Evolutionary conservation across 1,140 invertebrate genomes (phyloP), one percentile per base, ranked within the genome.

Genomic region (Temnothorax longispinosus): DNA sequence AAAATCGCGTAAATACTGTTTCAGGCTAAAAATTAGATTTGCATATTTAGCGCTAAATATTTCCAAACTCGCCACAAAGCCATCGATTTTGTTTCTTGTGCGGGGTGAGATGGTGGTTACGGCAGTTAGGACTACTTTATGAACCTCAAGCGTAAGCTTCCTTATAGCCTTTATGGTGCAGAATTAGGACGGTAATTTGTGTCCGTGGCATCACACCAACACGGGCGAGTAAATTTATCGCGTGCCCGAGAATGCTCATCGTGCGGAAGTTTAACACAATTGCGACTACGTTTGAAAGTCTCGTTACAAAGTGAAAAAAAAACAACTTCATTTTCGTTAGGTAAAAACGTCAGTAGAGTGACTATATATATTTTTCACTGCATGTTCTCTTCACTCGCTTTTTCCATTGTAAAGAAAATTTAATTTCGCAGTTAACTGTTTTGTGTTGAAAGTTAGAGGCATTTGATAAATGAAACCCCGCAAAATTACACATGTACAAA

Each of bases 171-270:
- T 84, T 50, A 84, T 27, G 21, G 69, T 32, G 13, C 27, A 71
- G 67, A 74, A 74, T 82, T 82, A 72, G 67, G 52, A 10, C 18
- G 80, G 38, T 84, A 75, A 84, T 84, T 84, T 84, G 69, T 84
- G 80, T 75, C 69, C 13, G 27, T 75, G 44, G 32, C 58, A 47
- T 82, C 67, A 27, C 21, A 54, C 54, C 35, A 11, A 56, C 38
- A 64, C 1, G 27, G 54, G 18, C 11, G 27, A 13, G 47, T 58
- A 84, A 84, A 62, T 84, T 47, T 74, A 84, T 60, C 3, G 69
- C 41, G 13, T 15, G 32, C 27, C 8, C n/a, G n/a, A 5, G 15
- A 10, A 54, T 38, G 62, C 35, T 67, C 47, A 38, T 60, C 38
- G 21, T 7, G 21, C 54, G 27, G 21, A 21, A 82, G 27, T 82